These are phyloP conservation scores for Papilio demoleus DNA, from an alignment of 2,888 invertebrate genomes.

Conservation along the genomic window DNA sequence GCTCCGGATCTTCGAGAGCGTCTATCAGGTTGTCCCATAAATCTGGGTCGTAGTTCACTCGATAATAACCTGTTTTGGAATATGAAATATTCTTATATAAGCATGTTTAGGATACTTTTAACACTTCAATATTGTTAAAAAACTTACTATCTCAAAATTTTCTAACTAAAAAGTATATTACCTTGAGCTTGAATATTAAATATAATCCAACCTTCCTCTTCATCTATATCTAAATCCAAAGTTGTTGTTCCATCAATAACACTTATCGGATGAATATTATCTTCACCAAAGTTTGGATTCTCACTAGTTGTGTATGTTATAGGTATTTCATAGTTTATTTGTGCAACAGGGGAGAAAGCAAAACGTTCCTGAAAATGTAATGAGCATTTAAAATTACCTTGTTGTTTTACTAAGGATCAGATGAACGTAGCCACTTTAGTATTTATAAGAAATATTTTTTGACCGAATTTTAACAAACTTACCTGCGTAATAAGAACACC, in stretches of 20 bases:
- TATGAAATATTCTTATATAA: not conserved
- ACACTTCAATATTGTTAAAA: no score
- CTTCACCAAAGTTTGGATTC: slow-evolving; percentile 59
- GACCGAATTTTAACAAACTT: slow-evolving; percentile 21
- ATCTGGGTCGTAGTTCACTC: slow-evolving; percentile 86
- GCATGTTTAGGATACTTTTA: not conserved
- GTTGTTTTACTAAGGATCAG: not conserved
- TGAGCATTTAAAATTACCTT: not conserved
- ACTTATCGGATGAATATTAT: slow-evolving; percentile 56
- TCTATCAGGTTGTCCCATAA: slow-evolving; percentile 86
- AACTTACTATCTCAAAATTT: not conserved
- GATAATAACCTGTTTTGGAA: slow-evolving; percentile 80
- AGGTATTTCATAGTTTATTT: slow-evolving; percentile 64
- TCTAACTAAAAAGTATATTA: slow-evolving; percentile 42
- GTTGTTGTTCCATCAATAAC: slow-evolving; percentile 53
- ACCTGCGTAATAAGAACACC: slow-evolving; percentile 68
- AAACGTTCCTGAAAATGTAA: slow-evolving; percentile 59
- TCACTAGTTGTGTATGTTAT: slow-evolving; percentile 75
- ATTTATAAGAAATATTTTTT: not conserved
- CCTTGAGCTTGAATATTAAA: slow-evolving; percentile 77
- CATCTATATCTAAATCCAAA: slow-evolving; percentile 54
- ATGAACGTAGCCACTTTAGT: no score
- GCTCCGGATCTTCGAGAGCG: slow-evolving; percentile 81
- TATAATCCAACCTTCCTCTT: slow-evolving; percentile 70
- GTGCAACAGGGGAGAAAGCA: slow-evolving; percentile 47